Conservation (phyloP, 2,797 vertebrate species). For the Eupleurogrammus muticus region DNA sequence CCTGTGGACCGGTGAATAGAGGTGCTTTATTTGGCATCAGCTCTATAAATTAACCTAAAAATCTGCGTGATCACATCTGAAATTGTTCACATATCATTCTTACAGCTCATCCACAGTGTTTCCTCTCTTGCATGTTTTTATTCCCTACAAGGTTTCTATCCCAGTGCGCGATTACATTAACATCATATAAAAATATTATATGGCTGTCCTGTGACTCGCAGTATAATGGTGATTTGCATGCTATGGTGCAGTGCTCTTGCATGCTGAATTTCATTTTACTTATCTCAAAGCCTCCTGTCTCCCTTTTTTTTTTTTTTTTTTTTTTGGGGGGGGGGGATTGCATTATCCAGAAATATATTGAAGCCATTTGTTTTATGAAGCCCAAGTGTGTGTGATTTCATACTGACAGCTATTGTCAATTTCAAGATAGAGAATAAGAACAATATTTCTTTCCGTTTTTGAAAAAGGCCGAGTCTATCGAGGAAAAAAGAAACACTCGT, state of each 20-base stretch:
- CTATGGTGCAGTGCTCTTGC: not conserved
- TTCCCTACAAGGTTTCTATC: too few relatives aligned
- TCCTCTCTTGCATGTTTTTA: too few relatives aligned
- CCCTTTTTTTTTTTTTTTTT: not conserved
- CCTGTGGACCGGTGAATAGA: slow-evolving; percentile 17
- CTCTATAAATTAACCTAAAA: too few relatives aligned
- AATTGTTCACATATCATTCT: too few relatives aligned
- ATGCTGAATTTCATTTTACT: not conserved
- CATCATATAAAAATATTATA: not conserved
- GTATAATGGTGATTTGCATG: not conserved
- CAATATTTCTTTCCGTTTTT: not conserved
- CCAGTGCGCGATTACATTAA: too few relatives aligned
- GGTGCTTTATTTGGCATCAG: too few relatives aligned
- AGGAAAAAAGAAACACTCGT: not conserved
- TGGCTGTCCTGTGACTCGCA: not conserved
- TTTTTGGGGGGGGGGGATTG: too few relatives aligned
- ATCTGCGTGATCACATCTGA: not conserved
- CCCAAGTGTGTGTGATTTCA: not conserved
- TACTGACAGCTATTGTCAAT: not conserved
- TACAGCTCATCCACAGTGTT: too few relatives aligned
- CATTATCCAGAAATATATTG: not conserved
- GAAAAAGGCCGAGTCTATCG: slow-evolving; percentile 5
- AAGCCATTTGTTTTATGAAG: not conserved
- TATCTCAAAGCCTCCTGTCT: not conserved
- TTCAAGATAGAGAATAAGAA: not conserved